Base-by-base conservation (phyloP, 2,888 invertebrate genomes). In the Sarcophaga variegata region DNA sequence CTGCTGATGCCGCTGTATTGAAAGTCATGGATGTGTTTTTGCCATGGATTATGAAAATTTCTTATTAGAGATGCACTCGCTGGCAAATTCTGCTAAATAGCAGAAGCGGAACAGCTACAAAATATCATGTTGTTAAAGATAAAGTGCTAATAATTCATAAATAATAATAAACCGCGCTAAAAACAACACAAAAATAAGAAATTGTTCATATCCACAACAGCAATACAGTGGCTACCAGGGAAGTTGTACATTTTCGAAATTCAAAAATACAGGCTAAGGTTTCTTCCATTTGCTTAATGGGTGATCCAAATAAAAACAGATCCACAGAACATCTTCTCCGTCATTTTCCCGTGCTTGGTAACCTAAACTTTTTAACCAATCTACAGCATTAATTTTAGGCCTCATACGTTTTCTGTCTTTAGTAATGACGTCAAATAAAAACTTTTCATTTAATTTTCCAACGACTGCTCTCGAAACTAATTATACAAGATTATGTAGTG, bases 391-490 rank as follows among this genome's bases (percentile, higher is more conserved):
- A 10, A 37, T 37, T 37, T 37, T 37, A 10, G 2, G 37, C 8
- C 14, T 47, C 17, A 47, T 49, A 45, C 37, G 45, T 37, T 22
- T 47, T 70, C 12, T 71, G 70, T 47, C 70, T 17, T 54, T 27
- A 27, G 2, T 64, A 20, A 71, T 79, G 79, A 79, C 79, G 79
- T 79, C 79, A 79, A 79, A 79, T 54, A 54, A 63, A 63, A 49
- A 10, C n/a, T 45, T 4, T 11, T 71, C 37, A 63, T 20, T 14
- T 54, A 11, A 67, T 70, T 63, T 37, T 49, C 62, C 69, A 81
- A 62, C 4, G 4, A 49, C 81, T 37, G 11, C 17, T 47, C 22
- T 20, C 62, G 2, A 25, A 60, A 54, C 22, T 12, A 60, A 6
- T 72, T 67, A 17, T 14, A 22, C 37, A 75, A 69, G 3, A 69